Conservation (phyloP, 1,140 invertebrate genomes). For the Lepidurus couesii region DNA sequence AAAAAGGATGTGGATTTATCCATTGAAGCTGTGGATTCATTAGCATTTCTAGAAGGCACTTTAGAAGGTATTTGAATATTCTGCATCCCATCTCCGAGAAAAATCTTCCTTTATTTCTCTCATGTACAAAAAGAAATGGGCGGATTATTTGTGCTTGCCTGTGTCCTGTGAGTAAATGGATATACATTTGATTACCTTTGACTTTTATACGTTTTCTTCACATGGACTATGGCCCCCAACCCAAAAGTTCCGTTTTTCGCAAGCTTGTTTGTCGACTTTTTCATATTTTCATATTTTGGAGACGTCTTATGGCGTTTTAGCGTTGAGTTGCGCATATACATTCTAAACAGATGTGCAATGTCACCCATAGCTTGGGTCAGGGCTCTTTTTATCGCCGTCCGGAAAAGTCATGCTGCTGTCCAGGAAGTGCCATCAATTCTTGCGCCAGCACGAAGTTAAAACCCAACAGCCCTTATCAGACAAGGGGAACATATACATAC, state of each 20-base stretch:
- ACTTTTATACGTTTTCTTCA: neutral
- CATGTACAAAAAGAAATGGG: conserved; percentile 8
- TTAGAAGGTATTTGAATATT: conserved; percentile 47
- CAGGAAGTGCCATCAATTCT: neutral
- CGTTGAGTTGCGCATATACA: neutral
- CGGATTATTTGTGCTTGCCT: neutral
- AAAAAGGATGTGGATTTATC: conserved; percentile 71
- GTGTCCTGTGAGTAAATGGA: neutral
- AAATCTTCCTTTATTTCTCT: neutral
- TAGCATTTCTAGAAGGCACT: conserved; percentile 72
- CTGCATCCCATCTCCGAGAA: neutral
- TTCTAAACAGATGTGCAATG: conserved; percentile 14
- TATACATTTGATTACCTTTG: neutral
- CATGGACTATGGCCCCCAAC: neutral
- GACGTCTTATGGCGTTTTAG: neutral
- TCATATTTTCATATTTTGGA: neutral
- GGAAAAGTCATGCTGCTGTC: neutral
- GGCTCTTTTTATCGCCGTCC: neutral
- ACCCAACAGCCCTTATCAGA: neutral
- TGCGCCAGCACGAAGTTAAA: neutral
- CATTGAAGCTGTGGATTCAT: conserved; percentile 61
- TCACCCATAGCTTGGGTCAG: neutral
- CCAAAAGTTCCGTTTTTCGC: neutral
- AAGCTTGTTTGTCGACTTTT: neutral
- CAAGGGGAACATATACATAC: neutral